Conservation (phyloP, 2,797 vertebrate genomes). For the Micromesistius poutassou region DNA sequence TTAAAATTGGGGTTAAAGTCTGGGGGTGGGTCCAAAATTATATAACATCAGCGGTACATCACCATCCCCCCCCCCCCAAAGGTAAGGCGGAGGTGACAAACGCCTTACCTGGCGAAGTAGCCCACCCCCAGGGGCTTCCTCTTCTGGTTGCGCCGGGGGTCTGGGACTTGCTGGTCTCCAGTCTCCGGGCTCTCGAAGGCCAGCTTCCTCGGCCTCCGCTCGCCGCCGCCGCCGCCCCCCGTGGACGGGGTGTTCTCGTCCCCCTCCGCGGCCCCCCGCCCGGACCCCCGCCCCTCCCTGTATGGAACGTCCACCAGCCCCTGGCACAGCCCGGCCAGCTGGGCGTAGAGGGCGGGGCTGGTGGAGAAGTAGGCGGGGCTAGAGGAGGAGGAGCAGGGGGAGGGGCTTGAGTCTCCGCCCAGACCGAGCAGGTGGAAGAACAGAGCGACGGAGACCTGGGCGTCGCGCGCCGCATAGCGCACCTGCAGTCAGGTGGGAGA, state of each 20-base stretch:
- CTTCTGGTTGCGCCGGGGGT: constrained; percentile 84
- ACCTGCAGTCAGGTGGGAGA: constrained; percentile 66
- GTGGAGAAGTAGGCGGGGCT: constrained; percentile 21
- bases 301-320: constrained; percentile 89
- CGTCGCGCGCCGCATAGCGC: constrained; percentile 88
- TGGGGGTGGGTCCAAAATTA: too few relatives aligned
- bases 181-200: constrained; percentile 65
- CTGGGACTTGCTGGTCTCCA: constrained; percentile 81
- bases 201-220: constrained; percentile 67
- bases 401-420: constrained; percentile 16
- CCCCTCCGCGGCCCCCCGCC: constrained; percentile 43
- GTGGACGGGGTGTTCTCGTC: constrained; percentile 61
- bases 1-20: too few relatives aligned
- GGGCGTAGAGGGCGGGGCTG: constrained; percentile 60
- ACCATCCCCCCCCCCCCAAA: too few relatives aligned
- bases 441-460: constrained; percentile 89
- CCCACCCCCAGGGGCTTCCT: constrained; percentile 89
- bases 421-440: constrained; percentile 85
- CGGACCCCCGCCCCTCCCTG: constrained; percentile 48
- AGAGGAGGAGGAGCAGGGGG: constrained; percentile 50
- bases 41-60: too few relatives aligned
- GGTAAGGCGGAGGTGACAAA: too few relatives aligned
- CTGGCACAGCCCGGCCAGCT: constrained; percentile 77
- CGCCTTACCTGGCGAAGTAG: constrained; percentile 88
- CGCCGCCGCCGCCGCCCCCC: constrained; percentile 64